These are phyloP conservation scores for Alentia gelatinosa DNA, from an alignment of 2,888 invertebrate species.

Conservation along the genomic window DNA sequence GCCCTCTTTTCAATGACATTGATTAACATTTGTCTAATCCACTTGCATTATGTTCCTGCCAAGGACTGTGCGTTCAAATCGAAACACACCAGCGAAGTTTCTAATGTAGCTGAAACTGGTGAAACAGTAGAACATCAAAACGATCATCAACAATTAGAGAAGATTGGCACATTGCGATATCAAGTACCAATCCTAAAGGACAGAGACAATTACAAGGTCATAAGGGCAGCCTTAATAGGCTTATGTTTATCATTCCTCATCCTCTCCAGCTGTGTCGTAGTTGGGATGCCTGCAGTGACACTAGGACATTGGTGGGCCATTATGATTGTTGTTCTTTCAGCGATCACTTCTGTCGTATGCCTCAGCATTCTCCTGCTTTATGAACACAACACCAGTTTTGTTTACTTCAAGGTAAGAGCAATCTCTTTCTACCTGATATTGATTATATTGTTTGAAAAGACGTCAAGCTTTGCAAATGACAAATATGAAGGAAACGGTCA, in stretches of 20 bases:
- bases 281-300: background rate
- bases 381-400: slow-evolving; percentile 12
- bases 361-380: background rate
- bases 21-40: background rate
- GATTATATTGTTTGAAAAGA: background rate
- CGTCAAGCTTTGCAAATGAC: too few relatives aligned
- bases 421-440: background rate
- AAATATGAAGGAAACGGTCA: background rate
- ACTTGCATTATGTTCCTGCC: background rate
- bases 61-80: background rate
- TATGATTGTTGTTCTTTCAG: background rate
- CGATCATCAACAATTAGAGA: background rate
- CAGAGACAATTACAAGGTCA: background rate
- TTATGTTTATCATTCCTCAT: background rate
- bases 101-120: background rate
- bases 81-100: background rate
- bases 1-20: background rate
- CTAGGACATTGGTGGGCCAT: background rate
- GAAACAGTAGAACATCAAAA: background rate
- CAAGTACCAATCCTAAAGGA: background rate
- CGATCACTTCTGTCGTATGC: too few relatives aligned
- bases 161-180: background rate
- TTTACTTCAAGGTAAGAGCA: background rate
- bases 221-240: background rate
- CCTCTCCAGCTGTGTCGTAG: background rate